These are phyloP conservation scores for Sylvicapra grimmia DNA, from an alignment of 2,113 vertebrate species.

Conservation along the genomic window DNA sequence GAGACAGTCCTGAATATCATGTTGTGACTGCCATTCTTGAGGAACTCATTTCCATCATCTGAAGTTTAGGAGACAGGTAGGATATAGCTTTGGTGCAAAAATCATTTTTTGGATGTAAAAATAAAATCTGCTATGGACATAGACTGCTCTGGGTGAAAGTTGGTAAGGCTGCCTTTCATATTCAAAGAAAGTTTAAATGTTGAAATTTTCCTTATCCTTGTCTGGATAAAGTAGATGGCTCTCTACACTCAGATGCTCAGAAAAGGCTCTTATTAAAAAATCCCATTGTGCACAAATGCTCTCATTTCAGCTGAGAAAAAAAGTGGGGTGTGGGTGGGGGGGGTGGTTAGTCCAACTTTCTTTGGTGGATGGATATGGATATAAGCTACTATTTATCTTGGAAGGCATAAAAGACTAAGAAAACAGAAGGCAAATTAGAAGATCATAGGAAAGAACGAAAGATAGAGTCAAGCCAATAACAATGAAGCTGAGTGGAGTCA, in stretches of 20 bases:
- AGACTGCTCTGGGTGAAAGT: background rate
- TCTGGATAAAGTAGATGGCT: background rate
- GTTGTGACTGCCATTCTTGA: background rate
- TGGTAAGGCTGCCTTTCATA: background rate
- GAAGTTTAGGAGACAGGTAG: background rate
- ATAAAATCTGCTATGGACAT: background rate
- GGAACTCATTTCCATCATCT: background rate
- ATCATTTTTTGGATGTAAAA: background rate
- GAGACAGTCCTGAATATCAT: background rate
- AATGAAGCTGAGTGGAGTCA: background rate
- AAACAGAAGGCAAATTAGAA: background rate
- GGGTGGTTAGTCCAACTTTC: fast-evolving
- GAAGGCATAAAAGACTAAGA: background rate
- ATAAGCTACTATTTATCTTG: background rate
- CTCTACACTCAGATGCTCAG: background rate
- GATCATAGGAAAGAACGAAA: background rate
- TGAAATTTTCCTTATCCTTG: background rate
- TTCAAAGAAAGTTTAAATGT: background rate
- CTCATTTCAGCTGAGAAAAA: no score
- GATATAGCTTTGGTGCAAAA: background rate
- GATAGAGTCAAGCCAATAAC: background rate
- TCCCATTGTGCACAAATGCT: fast-evolving
- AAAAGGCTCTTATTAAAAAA: background rate
- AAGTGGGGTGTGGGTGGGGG: fast-evolving
- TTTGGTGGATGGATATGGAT: background rate